A percentile compares a stretch with the other conserved stretches of the same genome.
These are phyloP conservation scores for Paracanthobrama guichenoti DNA, from an alignment of 2,113 vertebrate genomes.

Conservation along the genomic window DNA sequence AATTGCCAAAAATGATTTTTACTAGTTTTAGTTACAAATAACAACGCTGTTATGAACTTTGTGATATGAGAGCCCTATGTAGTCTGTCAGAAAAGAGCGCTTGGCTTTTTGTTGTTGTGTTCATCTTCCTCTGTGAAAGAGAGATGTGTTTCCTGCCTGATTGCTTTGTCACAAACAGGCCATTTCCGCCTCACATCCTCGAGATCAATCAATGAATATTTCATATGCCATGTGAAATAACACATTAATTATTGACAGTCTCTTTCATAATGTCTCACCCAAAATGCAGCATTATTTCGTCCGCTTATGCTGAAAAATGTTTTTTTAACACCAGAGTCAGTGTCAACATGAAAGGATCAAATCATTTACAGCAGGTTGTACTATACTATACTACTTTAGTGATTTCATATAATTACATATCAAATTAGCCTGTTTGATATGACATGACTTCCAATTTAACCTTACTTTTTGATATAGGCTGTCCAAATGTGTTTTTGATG, in stretches of 20 bases:
- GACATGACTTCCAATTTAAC: background rate
- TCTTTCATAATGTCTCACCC: slow-evolving; percentile 40
- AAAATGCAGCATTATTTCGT: slow-evolving; percentile 1
- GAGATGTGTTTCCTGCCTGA: slow-evolving; percentile 35
- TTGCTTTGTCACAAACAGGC: slow-evolving; percentile 51
- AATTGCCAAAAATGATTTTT: background rate
- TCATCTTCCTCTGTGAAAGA: slow-evolving; percentile 36
- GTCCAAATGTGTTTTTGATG: background rate
- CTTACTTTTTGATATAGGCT: background rate
- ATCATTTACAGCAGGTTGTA: background rate
- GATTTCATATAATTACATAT: background rate
- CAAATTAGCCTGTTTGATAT: background rate
- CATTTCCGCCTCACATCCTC: slow-evolving; percentile 24
- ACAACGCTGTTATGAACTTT: background rate
- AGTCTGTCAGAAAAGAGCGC: slow-evolving; percentile 6
- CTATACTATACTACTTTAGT: background rate
- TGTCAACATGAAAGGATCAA: background rate
- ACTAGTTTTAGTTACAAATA: background rate
- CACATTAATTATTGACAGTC: slow-evolving; percentile 48
- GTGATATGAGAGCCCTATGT: background rate
- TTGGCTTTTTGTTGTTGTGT: slow-evolving; percentile 7
- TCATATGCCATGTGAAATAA: slow-evolving; percentile 47
- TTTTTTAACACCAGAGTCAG: background rate
- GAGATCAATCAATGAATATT: slow-evolving; percentile 50
- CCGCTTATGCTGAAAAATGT: background rate